These are phyloP conservation scores for Panurus biarmicus DNA, from an alignment of 2,113 vertebrate species.

Conservation along the genomic window DNA sequence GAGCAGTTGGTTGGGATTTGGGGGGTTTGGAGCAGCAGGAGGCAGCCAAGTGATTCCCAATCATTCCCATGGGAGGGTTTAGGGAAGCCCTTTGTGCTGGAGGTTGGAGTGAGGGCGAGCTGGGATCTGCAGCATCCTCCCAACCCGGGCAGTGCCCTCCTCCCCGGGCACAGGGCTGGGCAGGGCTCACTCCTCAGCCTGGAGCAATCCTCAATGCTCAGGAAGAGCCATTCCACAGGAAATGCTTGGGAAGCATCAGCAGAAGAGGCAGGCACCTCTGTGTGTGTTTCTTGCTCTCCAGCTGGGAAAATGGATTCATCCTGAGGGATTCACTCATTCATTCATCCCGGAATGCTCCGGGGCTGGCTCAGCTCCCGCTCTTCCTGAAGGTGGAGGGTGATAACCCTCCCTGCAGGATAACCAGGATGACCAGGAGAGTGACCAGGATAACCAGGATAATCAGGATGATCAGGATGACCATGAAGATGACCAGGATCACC, in stretches of 20 bases:
- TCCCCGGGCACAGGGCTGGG: not conserved
- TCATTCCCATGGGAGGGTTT: not conserved
- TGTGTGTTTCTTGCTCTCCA: not conserved
- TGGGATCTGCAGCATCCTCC: not conserved
- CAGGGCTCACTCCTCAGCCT: not conserved
- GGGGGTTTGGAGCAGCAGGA: not conserved
- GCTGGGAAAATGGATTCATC: not conserved
- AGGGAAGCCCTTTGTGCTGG: not conserved
- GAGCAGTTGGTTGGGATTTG: no score
- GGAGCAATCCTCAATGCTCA: not conserved
- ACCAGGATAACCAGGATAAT: no score
- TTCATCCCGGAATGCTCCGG: no score
- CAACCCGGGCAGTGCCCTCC: rapidly evolving
- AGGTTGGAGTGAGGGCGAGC: not conserved
- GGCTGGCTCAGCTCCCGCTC: not conserved
- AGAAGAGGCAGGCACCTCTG: rapidly evolving
- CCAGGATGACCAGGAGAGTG: no score
- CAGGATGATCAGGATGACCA: no score
- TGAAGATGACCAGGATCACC: no score
- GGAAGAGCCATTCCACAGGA: not conserved
- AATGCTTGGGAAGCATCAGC: not conserved
- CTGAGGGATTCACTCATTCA: not conserved
- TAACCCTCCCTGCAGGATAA: no score
- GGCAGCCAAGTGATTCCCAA: not conserved
- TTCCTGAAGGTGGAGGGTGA: not conserved